Evolutionary conservation across 2,113 vertebrate species (phyloP), one percentile per base, ranked within the genome.

Genomic region (Lethenteron camtschaticum): DNA sequence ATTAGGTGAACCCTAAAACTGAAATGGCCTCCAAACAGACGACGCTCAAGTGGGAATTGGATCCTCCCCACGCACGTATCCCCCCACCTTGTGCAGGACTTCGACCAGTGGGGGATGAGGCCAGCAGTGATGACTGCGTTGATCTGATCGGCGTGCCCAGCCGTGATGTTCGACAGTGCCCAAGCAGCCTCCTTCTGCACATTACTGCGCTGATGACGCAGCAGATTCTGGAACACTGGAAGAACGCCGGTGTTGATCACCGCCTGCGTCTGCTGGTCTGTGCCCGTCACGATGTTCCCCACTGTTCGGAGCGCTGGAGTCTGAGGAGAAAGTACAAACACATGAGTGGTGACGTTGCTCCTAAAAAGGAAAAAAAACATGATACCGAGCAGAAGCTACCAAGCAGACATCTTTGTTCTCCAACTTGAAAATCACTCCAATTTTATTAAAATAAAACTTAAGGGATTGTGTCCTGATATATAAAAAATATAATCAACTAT

Each of bases 111-210:
- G 79, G 3, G 77, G 57, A 95, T 73, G 2, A 86, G 59, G 1
- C 86, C 82, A 9, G 79, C 84, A 3, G 77, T 77, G 56, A 94
- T 85, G 4, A 96, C 76, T 58, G 87, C 86, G 18, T 95, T 85
- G 72, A 96, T 88, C 74, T 96, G 90, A 9, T 76, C 77, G 55
- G 71, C 70, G 1, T 87, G 83, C 3, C 94, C 89, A 2, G 91
- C 87, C 0, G 88, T 85, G 1, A 96, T 85, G 41, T 95, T 95
- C 41, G 89, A 91, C 73, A 96, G 76, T 0, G 78, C 56, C 89
- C 89, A 95, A 0, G 84, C 81, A 0, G 88, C 89, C 72, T 95
- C 89, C 75, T 90, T 94, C 81, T 91, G 88, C 70, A 96, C 74
- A 1, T 76, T 77, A 20, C 81, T 1, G 75, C 81, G 88, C 0